These are phyloP conservation scores for Conopomorpha cramerella DNA, from an alignment of 1,140 invertebrate genomes.

Conservation along the genomic window DNA sequence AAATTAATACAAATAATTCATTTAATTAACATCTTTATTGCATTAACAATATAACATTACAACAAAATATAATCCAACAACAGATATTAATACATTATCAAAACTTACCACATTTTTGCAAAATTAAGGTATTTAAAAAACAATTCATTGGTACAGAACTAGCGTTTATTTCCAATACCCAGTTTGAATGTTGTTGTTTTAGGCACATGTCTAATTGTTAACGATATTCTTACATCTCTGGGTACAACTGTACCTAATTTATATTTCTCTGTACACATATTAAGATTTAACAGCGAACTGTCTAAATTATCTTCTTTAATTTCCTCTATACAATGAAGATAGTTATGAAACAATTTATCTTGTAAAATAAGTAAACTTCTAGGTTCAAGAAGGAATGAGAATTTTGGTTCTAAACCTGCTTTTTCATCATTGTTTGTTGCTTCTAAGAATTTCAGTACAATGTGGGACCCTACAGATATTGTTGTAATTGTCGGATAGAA, in stretches of 20 bases:
- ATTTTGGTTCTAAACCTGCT: conserved; percentile 36
- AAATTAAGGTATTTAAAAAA: too few species aligned
- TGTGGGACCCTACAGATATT: conserved; percentile 89
- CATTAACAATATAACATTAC: conserved; percentile 4
- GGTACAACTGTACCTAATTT: conserved; percentile 60
- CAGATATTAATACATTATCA: too few species aligned
- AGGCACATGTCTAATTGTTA: conserved; percentile 93
- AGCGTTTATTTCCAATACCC: conserved; percentile 75
- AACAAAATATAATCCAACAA: conserved; percentile 33
- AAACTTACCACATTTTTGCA: too few species aligned
- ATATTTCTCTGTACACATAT: conserved; percentile 63
- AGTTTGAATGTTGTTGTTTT: conserved; percentile 68
- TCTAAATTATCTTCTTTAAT: conserved; percentile 70
- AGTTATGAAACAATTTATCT: conserved; percentile 81
- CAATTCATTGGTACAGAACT: too few species aligned
- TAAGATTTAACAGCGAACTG: conserved; percentile 70
- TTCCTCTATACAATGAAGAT: conserved; percentile 90
- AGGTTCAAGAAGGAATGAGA: conserved; percentile 80
- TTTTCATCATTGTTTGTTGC: conserved; percentile 24
- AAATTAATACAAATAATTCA: too few species aligned
- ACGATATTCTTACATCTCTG: conserved; percentile 79
- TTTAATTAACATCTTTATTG: too few species aligned
- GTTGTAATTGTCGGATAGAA: conserved; percentile 94
- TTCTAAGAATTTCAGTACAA: conserved; percentile 83
- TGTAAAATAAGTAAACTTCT: conserved; percentile 87